Conservation (phyloP, 2,797 vertebrate species). For the Microcaecilia unicolor region DNA sequence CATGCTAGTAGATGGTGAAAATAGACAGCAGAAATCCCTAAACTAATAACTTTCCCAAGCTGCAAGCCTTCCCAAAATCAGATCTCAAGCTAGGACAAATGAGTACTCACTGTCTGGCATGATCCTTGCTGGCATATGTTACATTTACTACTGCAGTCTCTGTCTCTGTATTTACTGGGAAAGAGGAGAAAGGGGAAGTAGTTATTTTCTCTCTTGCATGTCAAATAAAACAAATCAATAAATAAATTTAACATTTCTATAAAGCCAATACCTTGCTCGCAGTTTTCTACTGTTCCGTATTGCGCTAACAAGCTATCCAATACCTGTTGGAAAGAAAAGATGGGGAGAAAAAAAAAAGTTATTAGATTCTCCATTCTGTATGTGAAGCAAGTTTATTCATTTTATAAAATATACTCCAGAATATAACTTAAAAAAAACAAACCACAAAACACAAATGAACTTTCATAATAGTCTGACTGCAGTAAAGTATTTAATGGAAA, state of each 20-base stretch:
- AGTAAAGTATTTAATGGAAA: background rate
- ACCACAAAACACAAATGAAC: no score
- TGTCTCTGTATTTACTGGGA: conserved; percentile 91
- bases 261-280: conserved; percentile 85
- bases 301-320: conserved; percentile 92
- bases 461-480: no score
- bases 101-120: conserved; percentile 96
- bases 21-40: no score
- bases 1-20: no score
- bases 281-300: conserved; percentile 94
- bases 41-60: no score
- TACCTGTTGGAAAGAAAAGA: conserved; percentile 58
- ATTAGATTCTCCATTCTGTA: conserved; percentile 26
- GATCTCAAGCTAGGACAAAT: no score
- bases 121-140: conserved; percentile 89
- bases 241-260: conserved; percentile 9
- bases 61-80: no score
- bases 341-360: conserved; percentile 24
- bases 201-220: conserved; percentile 9
- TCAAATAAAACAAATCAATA: no score
- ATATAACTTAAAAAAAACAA: background rate
- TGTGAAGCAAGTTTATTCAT: background rate
- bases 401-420: background rate
- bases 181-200: conserved; percentile 26
- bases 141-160: conserved; percentile 98